Conservation (phyloP, 2,113 vertebrate species). For the Marmota monax region DNA sequence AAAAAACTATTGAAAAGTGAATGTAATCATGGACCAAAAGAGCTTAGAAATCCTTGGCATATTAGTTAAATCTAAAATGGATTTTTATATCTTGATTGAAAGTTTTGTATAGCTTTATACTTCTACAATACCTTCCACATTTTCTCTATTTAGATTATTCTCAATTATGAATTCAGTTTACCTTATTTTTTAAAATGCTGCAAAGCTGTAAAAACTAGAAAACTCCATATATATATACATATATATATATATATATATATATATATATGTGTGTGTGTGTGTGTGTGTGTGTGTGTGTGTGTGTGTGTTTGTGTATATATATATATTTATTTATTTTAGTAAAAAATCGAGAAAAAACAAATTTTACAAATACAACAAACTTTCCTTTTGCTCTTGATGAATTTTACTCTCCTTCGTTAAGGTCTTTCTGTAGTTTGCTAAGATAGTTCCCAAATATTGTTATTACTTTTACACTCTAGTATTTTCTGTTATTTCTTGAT, state of each 20-base stretch:
- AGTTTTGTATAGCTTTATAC: neutral
- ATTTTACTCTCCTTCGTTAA: neutral
- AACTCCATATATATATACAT: neutral
- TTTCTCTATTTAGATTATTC: neutral
- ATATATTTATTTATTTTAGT: no score
- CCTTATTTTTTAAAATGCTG: neutral
- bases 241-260: no score
- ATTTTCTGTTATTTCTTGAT: neutral
- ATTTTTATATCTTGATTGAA: neutral
- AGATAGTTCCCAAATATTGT: neutral
- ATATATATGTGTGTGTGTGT: no score
- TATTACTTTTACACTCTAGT: neutral
- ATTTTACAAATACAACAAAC: neutral
- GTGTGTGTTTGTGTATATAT: no score
- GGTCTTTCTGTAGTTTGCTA: neutral
- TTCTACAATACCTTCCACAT: neutral
- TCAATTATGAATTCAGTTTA: neutral
- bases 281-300: no score
- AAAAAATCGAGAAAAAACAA: neutral
- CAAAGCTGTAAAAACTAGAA: neutral
- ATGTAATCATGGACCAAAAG: neutral
- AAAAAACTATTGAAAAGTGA: neutral
- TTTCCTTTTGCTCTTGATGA: neutral
- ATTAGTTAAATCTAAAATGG: neutral
- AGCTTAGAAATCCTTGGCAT: neutral